Conservation (phyloP, 2,888 invertebrate species). For the Athripsodes cinereus region DNA sequence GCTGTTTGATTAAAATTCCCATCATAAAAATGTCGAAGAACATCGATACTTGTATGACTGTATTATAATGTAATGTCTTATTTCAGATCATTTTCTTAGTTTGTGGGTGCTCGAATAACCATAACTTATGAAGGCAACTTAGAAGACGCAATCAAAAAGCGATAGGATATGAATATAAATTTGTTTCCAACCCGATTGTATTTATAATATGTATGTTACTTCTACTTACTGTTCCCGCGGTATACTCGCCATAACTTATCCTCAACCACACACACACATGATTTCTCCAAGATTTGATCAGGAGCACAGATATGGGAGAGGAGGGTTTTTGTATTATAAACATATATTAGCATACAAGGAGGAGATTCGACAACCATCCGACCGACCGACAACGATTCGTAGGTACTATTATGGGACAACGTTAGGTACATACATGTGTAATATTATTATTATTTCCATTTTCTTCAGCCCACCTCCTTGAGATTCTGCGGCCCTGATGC, state of each 20-base stretch:
- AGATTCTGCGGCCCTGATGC: slow-evolving; percentile 25
- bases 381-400: too few species aligned
- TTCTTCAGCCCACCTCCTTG: slow-evolving; percentile 13
- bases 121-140: not conserved
- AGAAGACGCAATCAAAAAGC: not conserved
- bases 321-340: slow-evolving; percentile 20
- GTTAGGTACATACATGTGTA: not conserved
- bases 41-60: slow-evolving; percentile 4
- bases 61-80: slow-evolving; percentile 7
- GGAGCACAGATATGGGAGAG: slow-evolving; percentile 22
- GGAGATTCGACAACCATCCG: slow-evolving; percentile 9
- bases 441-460: slow-evolving; percentile 4
- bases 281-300: slow-evolving; percentile 27
- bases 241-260: slow-evolving; percentile 21
- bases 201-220: too few species aligned
- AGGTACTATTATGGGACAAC: slow-evolving; percentile 12
- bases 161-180: slow-evolving; percentile 19
- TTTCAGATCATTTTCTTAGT: too few species aligned
- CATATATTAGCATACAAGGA: slow-evolving; percentile 27
- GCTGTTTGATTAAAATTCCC: not conserved
- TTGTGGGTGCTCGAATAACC: too few species aligned
- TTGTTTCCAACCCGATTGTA: slow-evolving; percentile 19
- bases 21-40: slow-evolving; percentile 5
- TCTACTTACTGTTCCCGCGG: not conserved
- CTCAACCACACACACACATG: slow-evolving; percentile 22